A percentile compares a stretch with the other conserved stretches of the same genome.
These are phyloP conservation scores for Flexamia atlantica DNA, from an alignment of 2,888 invertebrate species.

Conservation along the genomic window DNA sequence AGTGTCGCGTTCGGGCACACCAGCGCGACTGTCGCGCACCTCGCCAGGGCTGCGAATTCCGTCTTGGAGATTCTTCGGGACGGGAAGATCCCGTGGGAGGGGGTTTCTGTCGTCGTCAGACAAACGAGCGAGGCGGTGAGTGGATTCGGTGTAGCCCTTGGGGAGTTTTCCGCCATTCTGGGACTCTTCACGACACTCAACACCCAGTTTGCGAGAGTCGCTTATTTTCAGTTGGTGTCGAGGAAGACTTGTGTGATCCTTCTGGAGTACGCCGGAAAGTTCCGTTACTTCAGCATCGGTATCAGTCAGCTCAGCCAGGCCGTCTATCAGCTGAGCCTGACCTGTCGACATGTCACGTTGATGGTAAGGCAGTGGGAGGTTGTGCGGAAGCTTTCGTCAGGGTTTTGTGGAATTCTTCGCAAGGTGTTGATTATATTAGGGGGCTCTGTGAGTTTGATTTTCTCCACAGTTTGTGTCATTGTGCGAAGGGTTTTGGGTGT, in stretches of 20 bases:
- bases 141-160: conserved; percentile 29
- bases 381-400: conserved; percentile 12
- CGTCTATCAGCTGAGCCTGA: conserved; percentile 39
- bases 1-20: conserved; percentile 50
- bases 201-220: conserved; percentile 41
- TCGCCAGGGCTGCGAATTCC: not conserved
- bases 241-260: conserved; percentile 1
- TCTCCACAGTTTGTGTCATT: not conserved
- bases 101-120: conserved; percentile 1
- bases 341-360: conserved; percentile 31
- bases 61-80: not conserved
- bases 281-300: conserved; percentile 30
- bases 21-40: conserved; percentile 25
- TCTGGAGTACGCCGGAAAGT: not conserved
- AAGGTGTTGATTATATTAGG: not conserved
- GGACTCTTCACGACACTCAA: conserved; percentile 47
- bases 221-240: conserved; percentile 37
- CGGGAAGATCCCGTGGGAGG: conserved; percentile 3
- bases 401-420: not conserved
- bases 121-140: conserved; percentile 34
- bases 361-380: conserved; percentile 11
- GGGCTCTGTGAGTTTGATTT: not conserved
- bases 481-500: not conserved
- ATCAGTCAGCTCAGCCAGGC: conserved; percentile 38
- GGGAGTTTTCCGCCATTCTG: conserved; percentile 27